Conservation (phyloP, 2,113 vertebrate genomes). For the Nyctereutes procyonoides region DNA sequence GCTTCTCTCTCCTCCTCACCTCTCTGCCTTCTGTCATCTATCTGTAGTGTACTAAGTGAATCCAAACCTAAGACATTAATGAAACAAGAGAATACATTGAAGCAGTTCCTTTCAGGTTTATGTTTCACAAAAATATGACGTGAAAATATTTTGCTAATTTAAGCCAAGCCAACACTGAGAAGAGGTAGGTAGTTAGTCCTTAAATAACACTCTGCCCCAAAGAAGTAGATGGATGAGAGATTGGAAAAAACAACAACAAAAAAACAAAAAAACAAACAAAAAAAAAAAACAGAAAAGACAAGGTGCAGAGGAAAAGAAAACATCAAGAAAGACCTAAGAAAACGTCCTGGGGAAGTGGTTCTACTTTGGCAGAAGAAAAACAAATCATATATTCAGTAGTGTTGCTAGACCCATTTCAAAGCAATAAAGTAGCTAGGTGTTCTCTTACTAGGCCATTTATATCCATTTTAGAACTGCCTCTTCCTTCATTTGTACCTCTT, state of each 20-base stretch:
- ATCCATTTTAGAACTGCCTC: not conserved
- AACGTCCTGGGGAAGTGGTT: not conserved
- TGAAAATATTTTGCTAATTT: not conserved
- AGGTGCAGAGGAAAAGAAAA: constrained; percentile 15
- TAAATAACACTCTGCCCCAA: not conserved
- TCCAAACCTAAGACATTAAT: constrained; percentile 1
- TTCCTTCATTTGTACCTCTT: not conserved
- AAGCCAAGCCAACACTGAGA: not conserved
- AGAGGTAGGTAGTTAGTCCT: not conserved
- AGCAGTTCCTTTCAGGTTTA: not conserved
- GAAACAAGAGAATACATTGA: not conserved
- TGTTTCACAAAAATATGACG: not conserved
- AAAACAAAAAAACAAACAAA: not conserved
- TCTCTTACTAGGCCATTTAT: not conserved
- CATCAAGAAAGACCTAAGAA: not conserved
- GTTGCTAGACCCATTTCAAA: constrained; percentile 42
- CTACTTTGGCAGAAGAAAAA: not conserved
- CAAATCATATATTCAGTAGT: not conserved
- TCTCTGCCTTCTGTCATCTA: constrained; percentile 24
- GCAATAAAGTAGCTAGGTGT: not conserved
- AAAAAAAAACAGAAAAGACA: not conserved
- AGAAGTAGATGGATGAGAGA: not conserved
- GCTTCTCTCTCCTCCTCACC: not conserved
- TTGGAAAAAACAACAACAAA: not conserved
- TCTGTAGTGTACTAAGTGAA: not conserved